A percentile compares a stretch with the other conserved stretches of the same genome.
These are phyloP conservation scores for Toxotes chatareus DNA, from an alignment of 2,113 vertebrate genomes.

Conservation along the genomic window DNA sequence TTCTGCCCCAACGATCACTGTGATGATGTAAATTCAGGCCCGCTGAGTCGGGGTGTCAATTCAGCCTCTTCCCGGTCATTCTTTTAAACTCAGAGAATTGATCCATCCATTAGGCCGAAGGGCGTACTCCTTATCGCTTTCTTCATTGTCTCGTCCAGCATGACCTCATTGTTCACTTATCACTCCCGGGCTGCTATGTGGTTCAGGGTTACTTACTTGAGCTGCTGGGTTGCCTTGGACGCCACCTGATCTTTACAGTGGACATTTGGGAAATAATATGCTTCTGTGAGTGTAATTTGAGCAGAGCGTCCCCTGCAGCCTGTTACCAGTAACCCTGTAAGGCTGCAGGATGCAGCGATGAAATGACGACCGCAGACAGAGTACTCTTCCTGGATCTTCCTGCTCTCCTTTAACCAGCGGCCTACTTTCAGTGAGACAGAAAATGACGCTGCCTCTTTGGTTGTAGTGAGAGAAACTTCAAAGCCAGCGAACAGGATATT, in stretches of 20 bases:
- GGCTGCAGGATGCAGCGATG: conserved; percentile 56
- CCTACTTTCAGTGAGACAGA: conserved; percentile 46
- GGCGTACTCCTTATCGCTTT: not conserved
- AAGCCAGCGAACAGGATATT: not conserved
- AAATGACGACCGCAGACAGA: conserved; percentile 47
- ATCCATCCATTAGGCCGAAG: conserved; percentile 13
- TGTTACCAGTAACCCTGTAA: conserved; percentile 68
- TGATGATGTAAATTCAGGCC: conserved; percentile 21
- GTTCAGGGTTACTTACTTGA: conserved; percentile 45
- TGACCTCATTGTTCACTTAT: conserved; percentile 20
- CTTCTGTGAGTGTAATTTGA: conserved; percentile 67
- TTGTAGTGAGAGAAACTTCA: conserved; percentile 5
- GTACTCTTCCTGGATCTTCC: conserved; percentile 26
- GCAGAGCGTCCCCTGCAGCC: conserved; percentile 34
- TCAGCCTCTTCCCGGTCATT: conserved; percentile 6
- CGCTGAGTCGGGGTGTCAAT: conserved; percentile 25
- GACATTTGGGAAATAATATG: conserved; percentile 64
- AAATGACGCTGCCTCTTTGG: conserved; percentile 1
- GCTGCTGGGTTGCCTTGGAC: conserved; percentile 12
- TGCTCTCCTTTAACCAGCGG: conserved; percentile 44
- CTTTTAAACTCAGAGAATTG: conserved; percentile 25
- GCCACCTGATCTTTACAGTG: conserved; percentile 62
- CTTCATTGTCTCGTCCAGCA: conserved; percentile 5
- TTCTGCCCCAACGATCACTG: not conserved
- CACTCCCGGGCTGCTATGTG: conserved; percentile 25